Conservation (phyloP, 2,888 invertebrate species). For the Iselma pallidipennis region DNA sequence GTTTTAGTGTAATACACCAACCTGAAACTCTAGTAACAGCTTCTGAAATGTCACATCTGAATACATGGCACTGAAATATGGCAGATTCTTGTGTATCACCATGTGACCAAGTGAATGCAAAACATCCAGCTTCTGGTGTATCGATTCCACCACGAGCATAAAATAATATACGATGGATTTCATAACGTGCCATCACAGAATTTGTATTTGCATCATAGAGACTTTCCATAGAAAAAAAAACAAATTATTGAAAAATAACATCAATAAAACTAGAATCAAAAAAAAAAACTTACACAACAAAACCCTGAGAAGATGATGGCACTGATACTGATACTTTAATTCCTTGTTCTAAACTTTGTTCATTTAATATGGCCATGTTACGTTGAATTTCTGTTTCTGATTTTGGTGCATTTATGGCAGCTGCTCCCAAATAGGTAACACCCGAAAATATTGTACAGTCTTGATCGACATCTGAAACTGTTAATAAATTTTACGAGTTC, state of each 20-base stretch:
- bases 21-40: constrained; percentile 81
- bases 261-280: no score
- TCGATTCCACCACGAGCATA: constrained; percentile 89
- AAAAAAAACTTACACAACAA: constrained; percentile 90
- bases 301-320: constrained; percentile 89
- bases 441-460: constrained; percentile 91
- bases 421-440: constrained; percentile 90
- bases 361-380: constrained; percentile 91
- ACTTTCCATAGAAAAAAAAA: constrained; percentile 56
- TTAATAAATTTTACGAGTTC: constrained; percentile 13
- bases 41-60: constrained; percentile 92
- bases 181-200: constrained; percentile 84
- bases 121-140: constrained; percentile 87
- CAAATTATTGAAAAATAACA: constrained; percentile 3
- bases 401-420: constrained; percentile 89
- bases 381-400: constrained; percentile 90
- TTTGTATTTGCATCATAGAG: constrained; percentile 83
- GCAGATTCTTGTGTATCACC: constrained; percentile 86
- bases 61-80: constrained; percentile 96
- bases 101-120: constrained; percentile 97
- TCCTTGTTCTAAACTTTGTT: constrained; percentile 70
- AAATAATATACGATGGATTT: constrained; percentile 91
- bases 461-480: constrained; percentile 82
- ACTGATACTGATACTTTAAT: constrained; percentile 92
- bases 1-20: no score